Conservation (phyloP, 53 echinoderm and acorn worm species). For the Temnopleurus reevesii region DNA sequence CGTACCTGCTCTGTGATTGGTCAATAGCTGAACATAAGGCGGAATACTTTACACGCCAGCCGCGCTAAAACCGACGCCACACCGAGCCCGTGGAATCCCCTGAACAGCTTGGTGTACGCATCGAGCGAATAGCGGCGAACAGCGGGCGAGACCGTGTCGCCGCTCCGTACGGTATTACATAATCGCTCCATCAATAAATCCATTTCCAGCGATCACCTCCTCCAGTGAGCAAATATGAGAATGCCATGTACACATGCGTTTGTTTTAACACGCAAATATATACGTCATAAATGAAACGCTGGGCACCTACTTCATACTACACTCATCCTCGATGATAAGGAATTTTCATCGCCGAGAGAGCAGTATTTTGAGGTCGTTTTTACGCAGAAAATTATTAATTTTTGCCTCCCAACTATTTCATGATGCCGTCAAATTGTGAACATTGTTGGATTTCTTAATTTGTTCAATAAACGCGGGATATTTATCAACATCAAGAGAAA, state of each 20-base stretch:
- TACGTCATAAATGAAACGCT: neutral
- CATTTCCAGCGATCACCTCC: constrained; percentile 34
- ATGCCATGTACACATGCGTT: constrained; percentile 41
- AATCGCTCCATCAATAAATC: constrained; percentile 48
- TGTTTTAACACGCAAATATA: constrained; percentile 32
- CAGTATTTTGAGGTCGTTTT: neutral
- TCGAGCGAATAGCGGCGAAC: neutral
- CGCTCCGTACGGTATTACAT: constrained; percentile 44
- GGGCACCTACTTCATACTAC: neutral
- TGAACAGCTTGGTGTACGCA: neutral
- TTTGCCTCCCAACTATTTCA: neutral
- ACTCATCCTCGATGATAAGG: neutral
- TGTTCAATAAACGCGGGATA: too few relatives aligned
- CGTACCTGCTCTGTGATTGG: neutral
- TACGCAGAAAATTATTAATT: neutral
- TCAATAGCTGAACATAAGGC: constrained; percentile 8
- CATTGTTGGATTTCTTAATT: neutral
- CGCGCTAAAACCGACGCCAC: neutral
- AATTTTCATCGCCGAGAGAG: neutral
- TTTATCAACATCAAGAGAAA: neutral
- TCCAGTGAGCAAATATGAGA: constrained; percentile 12
- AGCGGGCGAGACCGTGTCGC: constrained; percentile 30
- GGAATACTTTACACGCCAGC: neutral
- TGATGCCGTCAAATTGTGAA: neutral
- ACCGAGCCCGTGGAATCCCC: too few relatives aligned